Evolutionary conservation across 1,140 invertebrate species (phyloP).

Genomic region (Chironomus tepperi): DNA sequence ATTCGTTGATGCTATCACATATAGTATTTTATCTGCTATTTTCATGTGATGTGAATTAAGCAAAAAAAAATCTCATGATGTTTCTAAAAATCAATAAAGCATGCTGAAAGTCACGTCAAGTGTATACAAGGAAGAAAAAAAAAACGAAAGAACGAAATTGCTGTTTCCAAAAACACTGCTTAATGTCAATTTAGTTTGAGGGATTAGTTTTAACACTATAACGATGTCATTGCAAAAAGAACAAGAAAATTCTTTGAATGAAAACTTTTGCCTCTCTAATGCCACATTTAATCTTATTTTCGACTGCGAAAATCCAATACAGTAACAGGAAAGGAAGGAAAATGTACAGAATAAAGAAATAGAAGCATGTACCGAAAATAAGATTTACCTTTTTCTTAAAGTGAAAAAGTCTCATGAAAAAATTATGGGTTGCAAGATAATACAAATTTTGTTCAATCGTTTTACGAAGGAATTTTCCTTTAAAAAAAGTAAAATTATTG

Average conservation of each 20-base stretch:
- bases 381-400: conserved; percentile 14
- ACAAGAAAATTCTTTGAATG: not conserved
- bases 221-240: conserved; percentile 12
- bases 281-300: conserved; percentile 9
- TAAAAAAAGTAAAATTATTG: too few species aligned
- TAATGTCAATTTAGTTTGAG: conserved; percentile 3
- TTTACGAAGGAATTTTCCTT: too few species aligned
- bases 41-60: not conserved
- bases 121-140: not conserved
- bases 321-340: not conserved
- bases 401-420: conserved; percentile 3
- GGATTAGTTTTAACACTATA: conserved; percentile 14
- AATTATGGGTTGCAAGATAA: not conserved
- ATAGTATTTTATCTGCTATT: not conserved
- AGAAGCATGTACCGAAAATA: not conserved
- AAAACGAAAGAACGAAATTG: not conserved
- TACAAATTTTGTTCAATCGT: not conserved
- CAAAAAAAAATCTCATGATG: not conserved
- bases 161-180: conserved; percentile 1
- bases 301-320: not conserved
- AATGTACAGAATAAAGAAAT: not conserved
- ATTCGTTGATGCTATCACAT: not conserved
- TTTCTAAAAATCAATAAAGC: conserved; percentile 9
- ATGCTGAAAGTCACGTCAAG: conserved; percentile 5
- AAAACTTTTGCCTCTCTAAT: conserved; percentile 14